Percentiles rank a stretch among this genome's conserved stretches.
Evolutionary conservation across 2,797 vertebrate species (phyloP).

Genomic region (Acridotheres tristis): DNA sequence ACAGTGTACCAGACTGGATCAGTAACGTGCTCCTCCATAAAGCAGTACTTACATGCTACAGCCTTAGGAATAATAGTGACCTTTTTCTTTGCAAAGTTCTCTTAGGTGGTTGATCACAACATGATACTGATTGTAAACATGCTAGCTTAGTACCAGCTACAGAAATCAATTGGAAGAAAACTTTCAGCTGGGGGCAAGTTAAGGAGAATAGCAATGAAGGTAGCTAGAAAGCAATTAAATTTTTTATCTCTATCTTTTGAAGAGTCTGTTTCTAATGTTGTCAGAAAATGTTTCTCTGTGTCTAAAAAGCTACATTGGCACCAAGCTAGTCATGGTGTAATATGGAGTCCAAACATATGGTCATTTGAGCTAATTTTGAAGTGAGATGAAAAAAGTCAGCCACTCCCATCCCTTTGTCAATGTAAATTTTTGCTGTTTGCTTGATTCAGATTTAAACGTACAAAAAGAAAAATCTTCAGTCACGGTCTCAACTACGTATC

Average conservation of each 20-base stretch:
- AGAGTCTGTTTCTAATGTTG: background rate
- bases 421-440: background rate
- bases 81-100: background rate
- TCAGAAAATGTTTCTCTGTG: background rate
- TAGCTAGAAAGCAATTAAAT: background rate
- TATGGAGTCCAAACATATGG: background rate
- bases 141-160: background rate
- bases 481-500: background rate
- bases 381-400: background rate
- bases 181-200: background rate
- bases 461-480: background rate
- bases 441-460: background rate
- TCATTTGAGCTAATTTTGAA: background rate
- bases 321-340: background rate
- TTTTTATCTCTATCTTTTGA: background rate
- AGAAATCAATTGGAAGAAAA: background rate
- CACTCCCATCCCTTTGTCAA: background rate
- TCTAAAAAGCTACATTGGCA: background rate
- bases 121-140: background rate
- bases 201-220: background rate
- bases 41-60: background rate
- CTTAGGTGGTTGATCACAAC: background rate
- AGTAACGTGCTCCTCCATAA: background rate
- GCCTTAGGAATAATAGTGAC: background rate
- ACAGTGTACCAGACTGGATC: background rate